Evolutionary conservation across 2,797 vertebrate species (phyloP).

Genomic region (Eulemur rubriventer): DNA sequence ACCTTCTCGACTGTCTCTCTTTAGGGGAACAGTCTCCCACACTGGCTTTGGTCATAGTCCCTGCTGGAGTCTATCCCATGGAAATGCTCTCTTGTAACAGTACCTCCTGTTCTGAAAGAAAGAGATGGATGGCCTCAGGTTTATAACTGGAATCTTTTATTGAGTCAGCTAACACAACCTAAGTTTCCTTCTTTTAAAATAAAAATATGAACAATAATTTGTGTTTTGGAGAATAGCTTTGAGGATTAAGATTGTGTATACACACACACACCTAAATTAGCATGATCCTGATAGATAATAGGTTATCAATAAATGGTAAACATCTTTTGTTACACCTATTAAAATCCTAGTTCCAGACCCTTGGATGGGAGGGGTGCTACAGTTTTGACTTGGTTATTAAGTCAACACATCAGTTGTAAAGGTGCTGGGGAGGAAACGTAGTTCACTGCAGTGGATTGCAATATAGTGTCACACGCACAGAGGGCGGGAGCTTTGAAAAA

Average conservation of each 20-base stretch:
- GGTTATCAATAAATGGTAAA: neutral
- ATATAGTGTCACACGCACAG: neutral
- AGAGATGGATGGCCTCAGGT: fast-evolving
- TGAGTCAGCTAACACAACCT: neutral
- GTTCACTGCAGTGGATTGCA: neutral
- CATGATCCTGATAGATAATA: neutral
- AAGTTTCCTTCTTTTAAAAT: neutral
- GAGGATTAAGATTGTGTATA: neutral
- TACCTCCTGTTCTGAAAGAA: neutral
- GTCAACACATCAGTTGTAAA: neutral
- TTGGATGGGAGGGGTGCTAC: neutral
- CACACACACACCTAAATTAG: neutral
- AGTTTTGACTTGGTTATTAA: neutral
- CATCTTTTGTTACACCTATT: neutral
- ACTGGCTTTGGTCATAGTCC: fast-evolving
- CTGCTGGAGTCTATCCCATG: neutral
- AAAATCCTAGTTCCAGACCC: neutral
- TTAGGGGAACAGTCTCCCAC: neutral
- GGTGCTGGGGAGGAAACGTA: neutral
- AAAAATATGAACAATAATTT: neutral
- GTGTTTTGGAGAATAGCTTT: neutral
- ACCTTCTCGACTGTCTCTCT: neutral
- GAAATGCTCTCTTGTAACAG: neutral
- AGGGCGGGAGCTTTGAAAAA: neutral
- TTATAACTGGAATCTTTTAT: neutral